Base-by-base conservation (phyloP, 2,113 vertebrate species). In the Takifugu flavidus region DNA sequence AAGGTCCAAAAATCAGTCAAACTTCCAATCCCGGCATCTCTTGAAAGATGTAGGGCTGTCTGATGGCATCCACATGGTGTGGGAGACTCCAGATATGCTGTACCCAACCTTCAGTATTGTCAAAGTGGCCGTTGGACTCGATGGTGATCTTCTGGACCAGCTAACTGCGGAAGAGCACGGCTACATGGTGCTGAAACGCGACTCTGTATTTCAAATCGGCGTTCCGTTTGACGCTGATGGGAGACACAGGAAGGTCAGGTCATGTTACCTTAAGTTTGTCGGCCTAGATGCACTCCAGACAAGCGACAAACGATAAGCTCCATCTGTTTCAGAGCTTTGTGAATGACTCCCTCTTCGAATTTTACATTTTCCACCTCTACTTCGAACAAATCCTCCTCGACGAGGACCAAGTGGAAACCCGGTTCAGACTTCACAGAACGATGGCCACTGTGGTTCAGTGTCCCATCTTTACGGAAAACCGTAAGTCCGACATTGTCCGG, bases 171-270 rank as follows among this genome's bases (percentile, higher is more conserved):
- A 50, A 29, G 44, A 73, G 25, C 52, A 52, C 0, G 87, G 76
- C 0, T 86, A 78, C 43, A 13, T 59, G 2, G 29, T 87, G 51
- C 54, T 58, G 2, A 59, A 43, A 3, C 6, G 2, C 13, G 52
- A 77, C 0, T 0, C 4, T 1, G 63, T 50, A 1, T 10, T 87
- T 7, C 45, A 65, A 0, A 64, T 88, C 1, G 28, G 70, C 25
- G 68, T 91, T 26, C 87, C 89, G 1, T 73, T 69, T 45, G 57
- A 75, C n/a, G 80, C 82, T 12, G 62, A 76, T 2, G 87, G 86
- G 53, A 82, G 63, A 7, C 51, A 72, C 72, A 82, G 86, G 44
- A 86, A 83, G 86, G 90, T 89, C 13, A n/a, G 7, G 2, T 13
- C 5, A 4, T 11, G 27, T 4, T 6, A 10, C n/a, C 3, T 27